phyloP scores from a whole-genome alignment of 2,797 vertebrate genomes.

The Hypotaenidia philippensis region DNA sequence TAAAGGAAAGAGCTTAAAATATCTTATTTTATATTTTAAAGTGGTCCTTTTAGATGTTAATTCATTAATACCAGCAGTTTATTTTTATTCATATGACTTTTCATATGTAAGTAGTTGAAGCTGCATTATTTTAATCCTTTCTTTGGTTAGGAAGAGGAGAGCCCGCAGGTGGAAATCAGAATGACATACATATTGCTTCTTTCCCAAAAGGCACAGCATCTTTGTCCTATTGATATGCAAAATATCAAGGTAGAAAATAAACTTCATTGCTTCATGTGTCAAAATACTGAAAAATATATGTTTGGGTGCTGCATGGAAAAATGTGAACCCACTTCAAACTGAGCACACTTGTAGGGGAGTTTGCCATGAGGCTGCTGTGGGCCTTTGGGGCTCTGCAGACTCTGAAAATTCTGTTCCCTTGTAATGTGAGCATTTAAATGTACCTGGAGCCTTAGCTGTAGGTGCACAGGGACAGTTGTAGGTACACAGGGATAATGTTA shows the following conservation, averaged over 20 bases:
- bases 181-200: constrained; percentile 40
- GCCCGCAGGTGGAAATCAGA: constrained; percentile 58
- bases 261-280: neutral
- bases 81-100: constrained; percentile 64
- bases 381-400: neutral
- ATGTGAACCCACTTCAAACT: neutral
- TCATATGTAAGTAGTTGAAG: constrained; percentile 62
- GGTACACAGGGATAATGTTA: neutral
- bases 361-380: accelerated
- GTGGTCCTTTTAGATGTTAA: constrained; percentile 58
- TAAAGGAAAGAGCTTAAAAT: constrained; percentile 56
- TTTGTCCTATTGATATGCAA: constrained; percentile 46
- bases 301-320: neutral
- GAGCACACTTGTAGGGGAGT: neutral
- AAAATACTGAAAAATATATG: constrained; percentile 44
- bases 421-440: neutral
- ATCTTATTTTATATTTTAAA: constrained; percentile 60
- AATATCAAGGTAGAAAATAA: constrained; percentile 53
- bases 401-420: neutral
- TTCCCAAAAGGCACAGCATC: constrained; percentile 22
- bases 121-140: constrained; percentile 50
- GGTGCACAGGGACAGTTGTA: no score
- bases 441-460: neutral
- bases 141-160: constrained; percentile 53
- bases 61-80: constrained; percentile 63